Evolutionary conservation across 2,888 invertebrate species (phyloP), one percentile per base, ranked within the genome.

Genomic region (Leucophenga maculata): DNA sequence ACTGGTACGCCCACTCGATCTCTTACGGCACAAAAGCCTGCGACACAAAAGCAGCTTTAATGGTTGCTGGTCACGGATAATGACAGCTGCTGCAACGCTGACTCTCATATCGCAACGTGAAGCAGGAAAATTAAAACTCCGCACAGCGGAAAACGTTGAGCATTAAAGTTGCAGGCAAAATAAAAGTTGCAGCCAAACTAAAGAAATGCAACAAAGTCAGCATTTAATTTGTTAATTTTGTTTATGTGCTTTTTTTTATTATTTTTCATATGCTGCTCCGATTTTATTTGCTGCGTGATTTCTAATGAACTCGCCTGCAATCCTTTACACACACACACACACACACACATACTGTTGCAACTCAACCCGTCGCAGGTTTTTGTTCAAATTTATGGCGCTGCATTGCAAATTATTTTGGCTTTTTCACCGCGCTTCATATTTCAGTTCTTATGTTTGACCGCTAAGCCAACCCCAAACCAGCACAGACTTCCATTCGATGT

Each of bases 371-470:
- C 46, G 8, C 46, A 11, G 4, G 4, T 26, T 11, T 20, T 54
- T 62, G 60, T 52, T 52, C 13, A 68, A 76, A 79, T 80, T 79
- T 79, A 79, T 74, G 39, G 72, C 72, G 68, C 76, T 76, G 74
- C 77, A 78, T 66, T 76, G 81, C 78, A 79, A 81, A 80, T 79
- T 78, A 74, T 73, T 77, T 76, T 72, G 73, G 71, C 74, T 72
- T 71, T 71, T 71, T 72, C 72, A 72, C 69, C 72, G 74, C 69
- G 74, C 75, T 62, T 77, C 77, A 39, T 39, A 39, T 39, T 39
- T 39, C 39, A 39, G 11, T 39, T 39, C 11, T 39, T 39, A 39
- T 39, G 39, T 11, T 39, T 11, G 39, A 39, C 39, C 39, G 3
- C 8, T 11, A 39, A 39, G 8, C 39, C 39, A 39, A 39, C 39